A percentile compares a stretch with the other conserved stretches of the same genome.
Evolutionary conservation across 2,888 invertebrate genomes (phyloP).

Genomic region (Drosophila histrio): DNA sequence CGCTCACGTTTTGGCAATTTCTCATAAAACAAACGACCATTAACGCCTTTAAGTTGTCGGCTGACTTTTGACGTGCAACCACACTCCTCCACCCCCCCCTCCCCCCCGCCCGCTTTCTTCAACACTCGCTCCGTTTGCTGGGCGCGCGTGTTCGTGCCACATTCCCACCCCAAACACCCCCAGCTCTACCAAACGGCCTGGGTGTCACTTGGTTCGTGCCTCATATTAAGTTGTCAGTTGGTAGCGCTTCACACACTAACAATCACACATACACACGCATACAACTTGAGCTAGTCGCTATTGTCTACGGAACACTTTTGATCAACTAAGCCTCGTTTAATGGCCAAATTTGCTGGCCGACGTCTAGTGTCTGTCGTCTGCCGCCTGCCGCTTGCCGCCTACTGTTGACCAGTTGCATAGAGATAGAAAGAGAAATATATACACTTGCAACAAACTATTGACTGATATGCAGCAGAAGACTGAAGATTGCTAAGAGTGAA

Average conservation of each 20-base stretch:
- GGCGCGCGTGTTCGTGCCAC: background rate
- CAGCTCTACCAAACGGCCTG: background rate
- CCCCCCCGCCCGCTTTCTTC: background rate
- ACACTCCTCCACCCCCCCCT: background rate
- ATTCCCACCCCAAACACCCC: background rate
- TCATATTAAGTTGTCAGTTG: slow-evolving; percentile 75
- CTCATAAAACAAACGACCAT: slow-evolving; percentile 84
- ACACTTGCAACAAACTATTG: slow-evolving; percentile 42
- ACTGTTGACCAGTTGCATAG: slow-evolving; percentile 1
- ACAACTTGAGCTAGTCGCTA: slow-evolving; percentile 43
- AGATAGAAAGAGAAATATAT: background rate
- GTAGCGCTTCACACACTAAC: slow-evolving; percentile 6
- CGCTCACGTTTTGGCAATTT: slow-evolving; percentile 83
- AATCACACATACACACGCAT: slow-evolving; percentile 2
- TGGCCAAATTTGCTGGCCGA: slow-evolving; percentile 51
- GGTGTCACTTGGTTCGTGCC: slow-evolving; percentile 74
- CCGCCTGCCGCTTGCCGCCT: slow-evolving; percentile 14
- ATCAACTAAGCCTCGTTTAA: slow-evolving; percentile 72
- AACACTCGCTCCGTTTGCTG: background rate
- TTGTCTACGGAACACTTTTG: slow-evolving; percentile 40
- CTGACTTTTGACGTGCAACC: slow-evolving; percentile 65
- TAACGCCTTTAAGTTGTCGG: slow-evolving; percentile 82
- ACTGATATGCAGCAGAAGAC: slow-evolving; percentile 45
- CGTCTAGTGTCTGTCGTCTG: too few relatives aligned
- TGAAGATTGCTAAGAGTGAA: background rate